A percentile compares a stretch with the other conserved stretches of the same genome.
Conservation (phyloP, 2,113 vertebrate species). For the Rhinoptilus africanus region DNA sequence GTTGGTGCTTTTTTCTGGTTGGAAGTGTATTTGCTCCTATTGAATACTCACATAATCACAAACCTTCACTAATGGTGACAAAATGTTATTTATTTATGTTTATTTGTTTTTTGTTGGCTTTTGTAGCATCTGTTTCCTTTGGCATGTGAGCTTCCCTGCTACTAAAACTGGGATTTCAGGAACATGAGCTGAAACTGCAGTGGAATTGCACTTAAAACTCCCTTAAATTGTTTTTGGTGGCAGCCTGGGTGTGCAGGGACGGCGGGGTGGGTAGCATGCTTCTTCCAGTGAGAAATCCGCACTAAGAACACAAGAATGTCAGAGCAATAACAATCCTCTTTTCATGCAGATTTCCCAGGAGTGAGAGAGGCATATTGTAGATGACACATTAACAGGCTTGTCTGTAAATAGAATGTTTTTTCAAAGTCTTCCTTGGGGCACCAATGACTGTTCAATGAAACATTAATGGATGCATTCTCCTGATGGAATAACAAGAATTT, state of each 20-base stretch:
- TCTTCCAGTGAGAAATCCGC: slow-evolving; percentile 41
- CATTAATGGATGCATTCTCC: slow-evolving; percentile 46
- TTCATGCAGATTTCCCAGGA: slow-evolving; percentile 63
- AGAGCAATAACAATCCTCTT: slow-evolving; percentile 60
- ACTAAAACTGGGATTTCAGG: slow-evolving; percentile 23
- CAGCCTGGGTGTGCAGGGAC: neutral
- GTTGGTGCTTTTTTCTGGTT: neutral
- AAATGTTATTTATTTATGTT: slow-evolving; percentile 69
- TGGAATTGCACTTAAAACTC: neutral
- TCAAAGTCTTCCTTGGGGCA: slow-evolving; percentile 54
- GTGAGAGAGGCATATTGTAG: slow-evolving; percentile 56
- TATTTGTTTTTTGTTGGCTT: slow-evolving; percentile 59
- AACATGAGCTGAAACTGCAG: slow-evolving; percentile 1
- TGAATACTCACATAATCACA: slow-evolving; percentile 35
- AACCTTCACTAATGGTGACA: slow-evolving; percentile 59
- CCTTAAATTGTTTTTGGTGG: neutral
- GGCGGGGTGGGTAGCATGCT: neutral
- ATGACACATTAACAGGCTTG: slow-evolving; percentile 67
- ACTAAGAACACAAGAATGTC: slow-evolving; percentile 49
- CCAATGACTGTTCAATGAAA: slow-evolving; percentile 38
- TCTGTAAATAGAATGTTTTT: slow-evolving; percentile 57
- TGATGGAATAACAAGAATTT: neutral
- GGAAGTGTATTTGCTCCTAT: neutral
- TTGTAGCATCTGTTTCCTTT: slow-evolving; percentile 66
- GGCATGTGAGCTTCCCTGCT: slow-evolving; percentile 32